Percentiles rank a stretch among this genome's conserved stretches.
Evolutionary conservation across 2,797 vertebrate genomes (phyloP).

Genomic region (Danio tinwini): DNA sequence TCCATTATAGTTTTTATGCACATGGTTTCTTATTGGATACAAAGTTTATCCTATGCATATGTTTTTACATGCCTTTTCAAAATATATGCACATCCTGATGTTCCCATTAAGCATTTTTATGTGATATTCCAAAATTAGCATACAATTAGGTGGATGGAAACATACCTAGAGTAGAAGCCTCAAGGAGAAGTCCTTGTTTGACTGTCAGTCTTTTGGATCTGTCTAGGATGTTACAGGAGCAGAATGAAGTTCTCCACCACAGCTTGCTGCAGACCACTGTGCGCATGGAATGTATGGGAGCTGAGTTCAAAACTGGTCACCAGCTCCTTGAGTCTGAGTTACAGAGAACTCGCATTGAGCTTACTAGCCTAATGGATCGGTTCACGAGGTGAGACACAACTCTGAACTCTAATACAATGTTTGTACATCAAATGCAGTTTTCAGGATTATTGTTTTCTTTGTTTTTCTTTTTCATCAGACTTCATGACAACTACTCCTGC

Average conservation of each 20-base stretch:
- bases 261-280: slow-evolving; percentile 73
- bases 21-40: too few relatives aligned
- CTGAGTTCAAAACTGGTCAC: slow-evolving; percentile 78
- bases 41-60: too few relatives aligned
- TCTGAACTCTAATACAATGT: background rate
- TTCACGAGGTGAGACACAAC: slow-evolving; percentile 73
- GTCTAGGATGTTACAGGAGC: slow-evolving; percentile 72
- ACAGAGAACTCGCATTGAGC: slow-evolving; percentile 75
- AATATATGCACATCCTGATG: too few relatives aligned
- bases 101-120: too few relatives aligned
- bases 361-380: slow-evolving; percentile 72
- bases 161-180: background rate
- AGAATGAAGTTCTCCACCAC: slow-evolving; percentile 77
- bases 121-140: too few relatives aligned
- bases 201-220: slow-evolving; percentile 3
- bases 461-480: slow-evolving; percentile 63
- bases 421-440: background rate
- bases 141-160: too few relatives aligned
- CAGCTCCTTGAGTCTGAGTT: slow-evolving; percentile 77
- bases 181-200: background rate
- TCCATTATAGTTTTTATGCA: too few relatives aligned
- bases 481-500: slow-evolving; percentile 75
- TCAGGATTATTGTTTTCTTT: background rate
- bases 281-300: slow-evolving; percentile 77
- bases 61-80: too few relatives aligned